These are phyloP conservation scores for Cygnus olor DNA, from an alignment of 2,797 vertebrate genomes.

Conservation along the genomic window DNA sequence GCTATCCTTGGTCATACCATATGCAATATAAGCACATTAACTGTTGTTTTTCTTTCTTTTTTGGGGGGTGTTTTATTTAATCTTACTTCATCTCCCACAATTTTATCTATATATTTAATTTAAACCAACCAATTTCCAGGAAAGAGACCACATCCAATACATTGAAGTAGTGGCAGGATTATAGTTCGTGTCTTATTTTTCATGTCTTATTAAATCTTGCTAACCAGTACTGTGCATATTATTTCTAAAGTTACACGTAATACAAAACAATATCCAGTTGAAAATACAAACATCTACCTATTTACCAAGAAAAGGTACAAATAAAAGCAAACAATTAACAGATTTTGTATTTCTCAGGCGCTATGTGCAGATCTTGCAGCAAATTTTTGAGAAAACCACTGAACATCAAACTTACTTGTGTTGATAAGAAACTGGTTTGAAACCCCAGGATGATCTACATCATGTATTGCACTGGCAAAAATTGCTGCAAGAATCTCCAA, in stretches of 20 bases:
- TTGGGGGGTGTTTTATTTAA: not conserved
- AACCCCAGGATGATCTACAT: constrained; percentile 98
- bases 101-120: not conserved
- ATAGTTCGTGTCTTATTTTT: not conserved
- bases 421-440: constrained; percentile 99
- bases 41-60: not conserved
- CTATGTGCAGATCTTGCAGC: not conserved
- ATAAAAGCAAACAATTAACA: not conserved
- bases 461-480: constrained; percentile 98
- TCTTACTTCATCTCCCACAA: not conserved
- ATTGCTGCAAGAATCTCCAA: constrained; percentile 98
- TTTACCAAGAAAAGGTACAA: not conserved
- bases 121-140: not conserved
- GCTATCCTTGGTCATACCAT: not conserved
- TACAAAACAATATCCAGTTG: not conserved
- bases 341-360: not conserved
- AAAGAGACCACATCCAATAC: not conserved
- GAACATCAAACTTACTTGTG: constrained; percentile 88
- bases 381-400: not conserved
- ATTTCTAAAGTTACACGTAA: not conserved
- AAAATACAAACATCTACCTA: not conserved
- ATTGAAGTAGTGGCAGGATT: not conserved
- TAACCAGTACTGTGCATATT: not conserved
- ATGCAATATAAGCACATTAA: not conserved
- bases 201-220: not conserved